Conservation (phyloP, 2,888 invertebrate species). For the Mechanitis mazaeus region DNA sequence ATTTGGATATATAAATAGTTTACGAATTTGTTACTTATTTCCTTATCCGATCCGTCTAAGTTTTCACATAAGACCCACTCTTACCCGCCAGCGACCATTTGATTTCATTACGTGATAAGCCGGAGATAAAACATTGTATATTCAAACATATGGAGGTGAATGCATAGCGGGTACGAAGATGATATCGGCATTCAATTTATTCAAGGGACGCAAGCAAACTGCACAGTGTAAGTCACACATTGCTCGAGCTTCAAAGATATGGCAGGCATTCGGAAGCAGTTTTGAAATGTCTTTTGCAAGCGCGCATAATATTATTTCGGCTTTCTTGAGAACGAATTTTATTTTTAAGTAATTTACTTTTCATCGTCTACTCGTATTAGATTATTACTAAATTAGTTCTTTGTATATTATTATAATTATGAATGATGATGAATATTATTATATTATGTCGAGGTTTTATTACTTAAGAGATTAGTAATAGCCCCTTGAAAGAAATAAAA, state of each 20-base stretch:
- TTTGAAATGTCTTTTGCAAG: slow-evolving; percentile 6
- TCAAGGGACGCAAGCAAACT: slow-evolving; percentile 15
- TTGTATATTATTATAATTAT: too few relatives aligned
- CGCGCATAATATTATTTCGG: slow-evolving; percentile 4
- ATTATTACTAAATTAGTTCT: too few relatives aligned
- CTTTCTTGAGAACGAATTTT: slow-evolving; percentile 1
- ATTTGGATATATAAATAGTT: neutral
- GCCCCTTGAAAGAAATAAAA: too few relatives aligned
- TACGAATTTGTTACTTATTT: neutral
- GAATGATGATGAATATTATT: too few relatives aligned
- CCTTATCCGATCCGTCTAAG: slow-evolving; percentile 5
- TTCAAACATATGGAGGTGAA: slow-evolving; percentile 16
- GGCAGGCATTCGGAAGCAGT: slow-evolving; percentile 7
- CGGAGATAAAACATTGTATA: slow-evolving; percentile 23
- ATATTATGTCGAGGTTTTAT: too few relatives aligned
- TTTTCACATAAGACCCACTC: neutral
- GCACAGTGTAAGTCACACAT: slow-evolving; percentile 11
- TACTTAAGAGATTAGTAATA: too few relatives aligned
- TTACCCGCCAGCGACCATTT: slow-evolving; percentile 17
- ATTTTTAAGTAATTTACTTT: neutral
- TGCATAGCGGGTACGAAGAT: slow-evolving; percentile 16
- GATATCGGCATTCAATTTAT: slow-evolving; percentile 22
- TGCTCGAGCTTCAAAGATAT: slow-evolving; percentile 1
- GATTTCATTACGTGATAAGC: slow-evolving; percentile 24
- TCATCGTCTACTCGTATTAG: too few relatives aligned